phyloP scores from a whole-genome alignment of 2,888 invertebrate species.

The Subacronicta megacephala region DNA sequence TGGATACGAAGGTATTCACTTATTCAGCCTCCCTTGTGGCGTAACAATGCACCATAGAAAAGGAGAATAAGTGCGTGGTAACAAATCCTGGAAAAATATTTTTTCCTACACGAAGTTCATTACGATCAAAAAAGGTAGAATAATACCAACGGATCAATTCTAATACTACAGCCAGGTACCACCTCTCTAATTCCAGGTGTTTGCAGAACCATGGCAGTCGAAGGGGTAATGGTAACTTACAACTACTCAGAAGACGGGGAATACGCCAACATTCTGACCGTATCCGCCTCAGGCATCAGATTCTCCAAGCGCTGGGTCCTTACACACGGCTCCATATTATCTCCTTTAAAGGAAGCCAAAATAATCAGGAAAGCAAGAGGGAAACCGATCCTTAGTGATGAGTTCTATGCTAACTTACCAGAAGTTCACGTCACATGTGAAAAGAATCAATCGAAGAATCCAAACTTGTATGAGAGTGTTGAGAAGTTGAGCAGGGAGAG shows the following conservation, averaged over 20 bases:
- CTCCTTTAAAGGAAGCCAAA: conserved; percentile 80
- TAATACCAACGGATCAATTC: no score
- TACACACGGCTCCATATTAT: conserved; percentile 87
- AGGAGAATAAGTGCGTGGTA: no score
- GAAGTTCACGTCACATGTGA: conserved; percentile 85
- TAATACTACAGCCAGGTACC: neutral
- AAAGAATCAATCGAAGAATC: conserved; percentile 63
- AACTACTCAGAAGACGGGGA: conserved; percentile 81
- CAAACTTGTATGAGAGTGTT: conserved; percentile 71
- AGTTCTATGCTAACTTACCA: conserved; percentile 81
- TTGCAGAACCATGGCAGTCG: conserved; percentile 75
- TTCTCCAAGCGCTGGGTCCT: conserved; percentile 88
- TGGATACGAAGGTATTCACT: neutral
- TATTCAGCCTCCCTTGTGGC: neutral
- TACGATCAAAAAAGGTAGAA: no score
- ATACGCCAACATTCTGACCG: conserved; percentile 83
- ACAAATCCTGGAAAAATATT: no score
- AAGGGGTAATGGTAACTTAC: conserved; percentile 87
- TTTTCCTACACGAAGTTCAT: no score
- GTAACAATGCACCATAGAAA: no score
- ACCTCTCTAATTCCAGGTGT: neutral
- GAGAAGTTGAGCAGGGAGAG: conserved; percentile 78
- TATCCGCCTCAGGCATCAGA: conserved; percentile 87
- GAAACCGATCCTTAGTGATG: conserved; percentile 79
- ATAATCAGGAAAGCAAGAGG: conserved; percentile 77